These are phyloP conservation scores for Notodonta ziczac DNA, from an alignment of 2,888 invertebrate genomes.

Conservation along the genomic window DNA sequence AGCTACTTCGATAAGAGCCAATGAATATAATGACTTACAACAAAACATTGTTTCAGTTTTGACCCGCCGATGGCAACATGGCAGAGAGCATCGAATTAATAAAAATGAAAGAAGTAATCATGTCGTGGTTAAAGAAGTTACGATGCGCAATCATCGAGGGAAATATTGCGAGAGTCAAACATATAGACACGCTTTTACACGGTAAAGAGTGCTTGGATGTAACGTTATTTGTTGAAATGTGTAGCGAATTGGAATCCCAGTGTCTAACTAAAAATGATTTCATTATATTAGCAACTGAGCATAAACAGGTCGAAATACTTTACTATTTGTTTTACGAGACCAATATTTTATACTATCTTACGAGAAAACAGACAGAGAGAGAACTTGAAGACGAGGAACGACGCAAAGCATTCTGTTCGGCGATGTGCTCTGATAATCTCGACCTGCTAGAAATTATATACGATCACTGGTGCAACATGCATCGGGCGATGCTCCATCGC, in stretches of 20 bases:
- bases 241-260: background rate
- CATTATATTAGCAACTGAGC: constrained; percentile 21
- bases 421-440: constrained; percentile 9
- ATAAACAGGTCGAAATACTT: constrained; percentile 8
- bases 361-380: constrained; percentile 4
- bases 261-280: constrained; percentile 16
- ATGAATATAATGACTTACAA: too few species aligned
- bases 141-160: constrained; percentile 8
- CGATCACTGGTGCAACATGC: constrained; percentile 23
- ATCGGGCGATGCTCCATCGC: constrained; percentile 15
- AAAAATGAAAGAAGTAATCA: background rate
- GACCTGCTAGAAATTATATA: constrained; percentile 26
- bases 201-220: background rate
- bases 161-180: background rate
- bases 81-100: background rate
- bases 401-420: constrained; percentile 14
- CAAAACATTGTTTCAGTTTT: background rate
- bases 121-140: constrained; percentile 6
- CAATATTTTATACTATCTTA: constrained; percentile 19
- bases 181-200: constrained; percentile 5
- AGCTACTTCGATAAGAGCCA: too few species aligned
- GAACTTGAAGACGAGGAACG: constrained; percentile 8
- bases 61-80: background rate
- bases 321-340: constrained; percentile 11
- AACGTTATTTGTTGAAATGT: constrained; percentile 3